Base-by-base conservation (phyloP, 2,113 vertebrate genomes). In the Sminthopsis crassicaudata region DNA sequence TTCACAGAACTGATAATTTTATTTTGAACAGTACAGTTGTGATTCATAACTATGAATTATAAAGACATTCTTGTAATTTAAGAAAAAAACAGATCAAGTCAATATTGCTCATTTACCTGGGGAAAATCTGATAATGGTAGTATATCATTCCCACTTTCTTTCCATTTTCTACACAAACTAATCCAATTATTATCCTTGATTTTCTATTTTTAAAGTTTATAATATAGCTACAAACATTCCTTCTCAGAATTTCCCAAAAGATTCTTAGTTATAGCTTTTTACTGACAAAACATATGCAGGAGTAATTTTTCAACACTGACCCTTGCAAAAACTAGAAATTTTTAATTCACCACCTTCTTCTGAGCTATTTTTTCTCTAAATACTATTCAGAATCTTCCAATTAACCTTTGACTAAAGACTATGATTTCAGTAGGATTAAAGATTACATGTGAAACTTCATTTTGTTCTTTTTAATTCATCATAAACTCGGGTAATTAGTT, bases 161-260 rank as follows among this genome's bases (percentile, higher is more conserved):
- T 0, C 48, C 42, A 90, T 16, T 22, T 84, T 84, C 36, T 42
- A 84, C n/a, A 84, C 67, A 84, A 84, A 84, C 50, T 46, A 1
- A 94, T 8, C 9, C 53, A 94, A 91, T 27, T 2, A 93, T 53
- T 10, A 57, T 42, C 53, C 52, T 90, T 76, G 27, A 12, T 46
- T 23, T 92, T 54, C 24, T 89, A 52, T 5, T 55, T 26, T 36
- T 30, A 48, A 53, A 10, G 55, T 91, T 89, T 91, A 92, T 92
- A 90, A 94, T 22, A 46, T 52, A 27, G 96, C 46, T 90, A n/a
- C 24, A 60, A 90, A 36, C 46, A 46, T 55, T 93, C 53, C 89
- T 9, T 95, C 53, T 57, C 92, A 93, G 55, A 95, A 95, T 76
- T 84, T 84, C 67, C 67, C 67, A 84, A 76, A 76, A 76, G 30